Conservation (phyloP, 2,113 vertebrate genomes). For the Gymnobelideus leadbeateri region DNA sequence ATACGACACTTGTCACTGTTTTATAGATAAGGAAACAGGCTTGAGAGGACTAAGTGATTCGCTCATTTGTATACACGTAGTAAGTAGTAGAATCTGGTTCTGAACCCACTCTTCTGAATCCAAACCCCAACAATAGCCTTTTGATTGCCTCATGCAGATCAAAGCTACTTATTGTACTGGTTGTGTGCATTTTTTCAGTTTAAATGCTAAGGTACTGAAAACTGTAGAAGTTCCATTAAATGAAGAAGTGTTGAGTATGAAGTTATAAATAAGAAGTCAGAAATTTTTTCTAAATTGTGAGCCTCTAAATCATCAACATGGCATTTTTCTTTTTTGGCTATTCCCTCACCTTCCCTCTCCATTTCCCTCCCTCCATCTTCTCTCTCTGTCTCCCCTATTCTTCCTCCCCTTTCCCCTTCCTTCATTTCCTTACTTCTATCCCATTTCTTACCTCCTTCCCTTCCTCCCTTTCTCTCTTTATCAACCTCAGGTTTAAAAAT, state of each 20-base stretch:
- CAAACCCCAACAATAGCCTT: too few species aligned
- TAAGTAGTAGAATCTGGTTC: too few species aligned
- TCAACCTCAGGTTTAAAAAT: neutral
- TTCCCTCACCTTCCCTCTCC: neutral
- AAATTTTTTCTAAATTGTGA: conserved; percentile 46
- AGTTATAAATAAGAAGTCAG: conserved; percentile 15
- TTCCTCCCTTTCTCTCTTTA: neutral
- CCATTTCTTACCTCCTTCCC: too few species aligned
- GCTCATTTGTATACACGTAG: too few species aligned
- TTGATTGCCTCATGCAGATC: too few species aligned
- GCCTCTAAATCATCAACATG: conserved; percentile 38
- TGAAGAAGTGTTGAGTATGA: conserved; percentile 10
- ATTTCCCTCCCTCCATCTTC: too few species aligned
- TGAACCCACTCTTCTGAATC: too few species aligned
- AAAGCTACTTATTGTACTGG: too few species aligned
- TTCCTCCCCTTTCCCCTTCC: neutral
- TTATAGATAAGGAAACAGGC: too few species aligned
- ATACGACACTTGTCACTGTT: too few species aligned
- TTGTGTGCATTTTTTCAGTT: conserved; percentile 47
- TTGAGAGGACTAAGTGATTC: too few species aligned
- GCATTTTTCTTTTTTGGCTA: conserved; percentile 15
- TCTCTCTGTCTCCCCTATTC: too few species aligned
- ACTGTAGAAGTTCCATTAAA: conserved; percentile 41
- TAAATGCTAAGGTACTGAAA: conserved; percentile 49
- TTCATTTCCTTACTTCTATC: neutral